Percentiles rank a stretch among this genome's conserved stretches.
Conservation (phyloP, 2,797 vertebrate species). For the Scyliorhinus canicula region DNA sequence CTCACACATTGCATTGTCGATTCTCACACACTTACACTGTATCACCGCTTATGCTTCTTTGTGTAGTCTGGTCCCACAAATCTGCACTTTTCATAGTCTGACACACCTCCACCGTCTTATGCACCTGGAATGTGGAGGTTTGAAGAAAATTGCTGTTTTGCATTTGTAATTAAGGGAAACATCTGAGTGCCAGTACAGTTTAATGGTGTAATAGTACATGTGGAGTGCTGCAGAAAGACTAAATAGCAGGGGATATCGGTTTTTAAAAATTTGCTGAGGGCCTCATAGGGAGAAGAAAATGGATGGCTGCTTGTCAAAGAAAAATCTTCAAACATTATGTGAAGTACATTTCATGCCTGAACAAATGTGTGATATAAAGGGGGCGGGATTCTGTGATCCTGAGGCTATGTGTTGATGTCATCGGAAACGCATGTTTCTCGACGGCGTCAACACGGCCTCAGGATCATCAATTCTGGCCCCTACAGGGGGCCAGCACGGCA, state of each 20-base stretch:
- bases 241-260: neutral
- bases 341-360: neutral
- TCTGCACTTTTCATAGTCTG: neutral
- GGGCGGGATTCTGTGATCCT: too few species aligned
- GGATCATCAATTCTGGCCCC: too few species aligned
- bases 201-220: neutral
- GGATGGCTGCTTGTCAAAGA: neutral
- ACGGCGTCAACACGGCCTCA: too few species aligned
- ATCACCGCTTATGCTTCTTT: neutral
- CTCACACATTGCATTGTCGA: neutral
- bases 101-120: neutral
- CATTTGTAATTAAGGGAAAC: neutral
- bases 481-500: too few species aligned
- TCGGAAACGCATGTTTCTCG: too few species aligned
- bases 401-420: too few species aligned
- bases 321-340: neutral
- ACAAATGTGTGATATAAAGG: neutral
- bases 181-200: neutral
- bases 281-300: neutral
- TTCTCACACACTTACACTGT: neutral
- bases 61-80: neutral
- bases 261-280: neutral
- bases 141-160: neutral
- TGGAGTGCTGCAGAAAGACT: neutral
- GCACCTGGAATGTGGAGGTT: neutral